Conservation (phyloP, 2,797 vertebrate genomes). For the Antrozous pallidus region DNA sequence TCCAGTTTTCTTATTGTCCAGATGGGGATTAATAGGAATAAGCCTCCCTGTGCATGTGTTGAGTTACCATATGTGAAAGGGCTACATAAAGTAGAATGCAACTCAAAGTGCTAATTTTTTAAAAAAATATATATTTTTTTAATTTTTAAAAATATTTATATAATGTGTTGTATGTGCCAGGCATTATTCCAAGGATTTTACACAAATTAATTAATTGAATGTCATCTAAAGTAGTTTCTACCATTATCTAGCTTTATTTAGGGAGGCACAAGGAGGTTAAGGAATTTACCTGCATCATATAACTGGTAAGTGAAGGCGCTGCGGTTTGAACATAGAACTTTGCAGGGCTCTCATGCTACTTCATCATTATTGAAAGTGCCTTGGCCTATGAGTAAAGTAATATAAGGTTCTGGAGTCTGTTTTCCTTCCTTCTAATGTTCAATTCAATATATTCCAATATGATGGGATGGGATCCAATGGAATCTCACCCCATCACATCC, state of each 20-base stretch:
- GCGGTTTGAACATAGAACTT: not conserved
- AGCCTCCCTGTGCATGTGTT: not conserved
- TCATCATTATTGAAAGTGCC: not conserved
- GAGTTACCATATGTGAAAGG: not conserved
- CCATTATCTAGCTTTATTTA: not conserved
- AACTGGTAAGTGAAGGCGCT: not conserved
- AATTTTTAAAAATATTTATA: not conserved
- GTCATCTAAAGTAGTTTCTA: not conserved
- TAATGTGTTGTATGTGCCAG: not conserved
- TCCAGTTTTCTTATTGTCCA: not conserved
- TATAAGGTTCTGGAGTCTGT: not conserved
- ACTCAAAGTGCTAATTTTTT: not conserved
- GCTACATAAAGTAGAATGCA: not conserved
- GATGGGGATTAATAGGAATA: not conserved
- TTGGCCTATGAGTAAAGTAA: not conserved
- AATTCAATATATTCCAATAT: not conserved
- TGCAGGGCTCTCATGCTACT: not conserved
- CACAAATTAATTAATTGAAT: not conserved
- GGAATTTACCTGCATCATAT: not conserved
- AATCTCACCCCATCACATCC: not conserved
- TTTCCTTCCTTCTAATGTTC: not conserved
- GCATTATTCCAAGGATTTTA: not conserved
- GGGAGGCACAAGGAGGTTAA: not conserved
- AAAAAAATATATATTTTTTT: not conserved
- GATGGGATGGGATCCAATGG: not conserved